A percentile compares a stretch with the other conserved stretches of the same genome.
phyloP scores from a whole-genome alignment of 2,113 vertebrate species.

The Oreotragus oreotragus region DNA sequence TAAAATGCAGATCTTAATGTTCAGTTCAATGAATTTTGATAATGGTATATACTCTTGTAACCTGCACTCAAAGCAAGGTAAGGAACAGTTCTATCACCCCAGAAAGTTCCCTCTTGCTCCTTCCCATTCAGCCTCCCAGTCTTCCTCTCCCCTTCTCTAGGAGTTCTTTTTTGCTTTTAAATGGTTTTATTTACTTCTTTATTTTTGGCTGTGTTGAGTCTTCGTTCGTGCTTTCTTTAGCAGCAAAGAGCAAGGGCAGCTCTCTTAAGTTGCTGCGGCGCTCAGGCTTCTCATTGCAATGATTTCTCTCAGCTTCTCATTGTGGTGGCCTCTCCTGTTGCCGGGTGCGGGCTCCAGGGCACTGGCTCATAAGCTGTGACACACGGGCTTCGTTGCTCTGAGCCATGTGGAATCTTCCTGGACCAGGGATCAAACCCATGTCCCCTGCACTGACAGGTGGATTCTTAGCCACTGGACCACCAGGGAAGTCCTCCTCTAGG shows the following conservation, averaged over 20 bases:
- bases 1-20: not conserved
- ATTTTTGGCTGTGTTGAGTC: not conserved
- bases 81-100: not conserved
- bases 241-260: not conserved
- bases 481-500: not conserved
- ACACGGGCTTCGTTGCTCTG: not conserved
- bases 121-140: not conserved
- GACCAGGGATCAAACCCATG: not conserved
- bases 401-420: not conserved
- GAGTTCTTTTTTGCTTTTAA: not conserved
- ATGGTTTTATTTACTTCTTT: not conserved
- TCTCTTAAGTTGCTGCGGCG: not conserved
- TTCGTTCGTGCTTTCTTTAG: not conserved
- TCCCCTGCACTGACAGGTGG: not conserved
- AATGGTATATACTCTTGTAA: not conserved
- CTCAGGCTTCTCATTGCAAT: not conserved
- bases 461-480: not conserved
- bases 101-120: not conserved
- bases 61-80: not conserved
- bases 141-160: not conserved
- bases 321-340: not conserved
- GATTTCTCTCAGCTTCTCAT: not conserved
- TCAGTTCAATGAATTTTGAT: not conserved
- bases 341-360: accelerated
- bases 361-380: not conserved